Conservation (phyloP, 2,888 invertebrate species). For the Ichneumoninae sp. region DNA sequence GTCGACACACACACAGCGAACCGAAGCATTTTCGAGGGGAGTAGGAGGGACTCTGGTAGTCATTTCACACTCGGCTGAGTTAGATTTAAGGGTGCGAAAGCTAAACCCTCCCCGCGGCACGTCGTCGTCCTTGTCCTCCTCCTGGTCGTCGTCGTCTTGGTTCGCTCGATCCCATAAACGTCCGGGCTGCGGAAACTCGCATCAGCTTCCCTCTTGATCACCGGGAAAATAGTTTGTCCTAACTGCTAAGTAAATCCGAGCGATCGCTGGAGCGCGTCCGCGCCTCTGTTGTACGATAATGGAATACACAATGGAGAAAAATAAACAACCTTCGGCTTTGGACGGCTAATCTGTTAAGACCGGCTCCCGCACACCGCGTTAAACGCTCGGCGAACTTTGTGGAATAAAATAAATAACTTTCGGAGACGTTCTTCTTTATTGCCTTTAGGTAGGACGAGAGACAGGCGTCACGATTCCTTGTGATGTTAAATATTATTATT, state of each 20-base stretch:
- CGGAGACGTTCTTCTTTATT: neutral
- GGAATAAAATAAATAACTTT: neutral
- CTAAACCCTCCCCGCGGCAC: slow-evolving; percentile 46
- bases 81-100: slow-evolving; percentile 69
- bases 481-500: neutral
- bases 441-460: neutral
- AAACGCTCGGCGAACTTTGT: neutral
- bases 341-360: slow-evolving; percentile 17
- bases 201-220: slow-evolving; percentile 33
- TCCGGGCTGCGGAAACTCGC: slow-evolving; percentile 20
- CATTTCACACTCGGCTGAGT: slow-evolving; percentile 71
- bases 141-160: slow-evolving; percentile 22
- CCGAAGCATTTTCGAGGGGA: slow-evolving; percentile 47
- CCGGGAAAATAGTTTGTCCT: slow-evolving; percentile 51
- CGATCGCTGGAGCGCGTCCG: slow-evolving; percentile 11
- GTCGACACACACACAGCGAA: slow-evolving; percentile 3
- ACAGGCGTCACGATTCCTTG: neutral
- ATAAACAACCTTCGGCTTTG: slow-evolving; percentile 16
- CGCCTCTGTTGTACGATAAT: slow-evolving; percentile 10
- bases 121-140: slow-evolving; percentile 40
- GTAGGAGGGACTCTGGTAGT: slow-evolving; percentile 45
- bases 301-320: slow-evolving; percentile 20
- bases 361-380: neutral
- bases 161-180: slow-evolving; percentile 25
- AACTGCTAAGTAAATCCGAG: slow-evolving; percentile 53